Evolutionary conservation across 2,888 invertebrate species (phyloP).

Genomic region (Empis stercorea): DNA sequence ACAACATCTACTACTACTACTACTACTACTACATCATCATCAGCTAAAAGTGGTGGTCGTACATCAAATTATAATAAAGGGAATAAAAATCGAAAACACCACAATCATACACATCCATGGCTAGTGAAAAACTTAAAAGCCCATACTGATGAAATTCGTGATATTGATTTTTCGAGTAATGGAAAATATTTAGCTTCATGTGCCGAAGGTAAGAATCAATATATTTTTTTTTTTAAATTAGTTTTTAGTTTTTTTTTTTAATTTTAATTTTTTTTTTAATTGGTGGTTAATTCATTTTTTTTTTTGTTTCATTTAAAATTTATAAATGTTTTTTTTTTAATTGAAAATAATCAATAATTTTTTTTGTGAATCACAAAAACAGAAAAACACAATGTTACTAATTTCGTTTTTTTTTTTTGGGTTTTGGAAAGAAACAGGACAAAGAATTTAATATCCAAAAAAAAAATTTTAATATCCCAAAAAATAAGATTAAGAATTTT

Average conservation of each 20-base stretch:
- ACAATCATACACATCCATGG: conserved; percentile 57
- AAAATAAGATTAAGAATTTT: too few relatives aligned
- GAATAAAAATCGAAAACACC: not conserved
- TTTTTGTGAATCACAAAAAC: too few relatives aligned
- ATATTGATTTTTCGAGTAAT: conserved; percentile 71
- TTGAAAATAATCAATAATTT: not conserved
- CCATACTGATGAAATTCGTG: conserved; percentile 60
- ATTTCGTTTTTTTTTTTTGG: too few relatives aligned
- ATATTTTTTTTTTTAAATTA: not conserved
- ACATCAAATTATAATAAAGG: not conserved
- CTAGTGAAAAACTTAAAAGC: conserved; percentile 68
- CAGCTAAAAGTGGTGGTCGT: not conserved
- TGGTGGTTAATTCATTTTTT: not conserved
- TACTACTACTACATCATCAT: too few relatives aligned
- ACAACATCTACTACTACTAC: too few relatives aligned
- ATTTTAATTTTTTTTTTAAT: not conserved
- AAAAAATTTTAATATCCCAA: too few relatives aligned
- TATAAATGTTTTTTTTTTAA: too few relatives aligned
- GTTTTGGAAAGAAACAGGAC: too few relatives aligned
- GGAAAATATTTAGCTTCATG: conserved; percentile 52
- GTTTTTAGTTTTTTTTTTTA: not conserved
- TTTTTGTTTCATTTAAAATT: too few relatives aligned
- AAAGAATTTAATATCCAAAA: too few relatives aligned
- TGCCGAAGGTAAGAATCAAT: conserved; percentile 23
- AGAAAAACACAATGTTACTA: too few relatives aligned